These are phyloP conservation scores for Cossypha polioptera DNA, from an alignment of 2,797 vertebrate genomes.

Conservation along the genomic window DNA sequence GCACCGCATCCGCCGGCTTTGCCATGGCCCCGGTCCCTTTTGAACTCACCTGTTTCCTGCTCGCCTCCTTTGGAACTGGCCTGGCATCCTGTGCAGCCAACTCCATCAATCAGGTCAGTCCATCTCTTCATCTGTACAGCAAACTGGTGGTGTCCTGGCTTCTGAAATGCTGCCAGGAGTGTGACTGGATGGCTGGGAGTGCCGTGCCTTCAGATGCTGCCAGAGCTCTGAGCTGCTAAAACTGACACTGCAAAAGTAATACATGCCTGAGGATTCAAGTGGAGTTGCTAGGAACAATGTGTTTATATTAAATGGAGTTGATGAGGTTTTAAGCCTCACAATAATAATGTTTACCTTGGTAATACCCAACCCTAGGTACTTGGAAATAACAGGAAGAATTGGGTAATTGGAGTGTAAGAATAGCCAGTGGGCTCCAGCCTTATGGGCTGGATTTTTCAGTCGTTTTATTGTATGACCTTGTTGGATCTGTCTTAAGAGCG, in stretches of 20 bases:
- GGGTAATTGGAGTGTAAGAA: background rate
- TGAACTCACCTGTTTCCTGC: constrained; percentile 84
- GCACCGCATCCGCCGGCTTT: constrained; percentile 89
- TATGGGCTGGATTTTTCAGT: fast-evolving
- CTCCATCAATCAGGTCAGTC: constrained; percentile 95
- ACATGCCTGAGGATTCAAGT: background rate
- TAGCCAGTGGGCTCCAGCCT: background rate
- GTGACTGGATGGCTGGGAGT: background rate
- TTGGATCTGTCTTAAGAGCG: background rate
- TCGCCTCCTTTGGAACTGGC: constrained; percentile 87
- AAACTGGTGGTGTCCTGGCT: background rate
- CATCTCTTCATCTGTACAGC: background rate
- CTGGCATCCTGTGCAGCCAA: constrained; percentile 93
- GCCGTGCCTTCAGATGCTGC: background rate
- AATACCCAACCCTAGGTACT: background rate
- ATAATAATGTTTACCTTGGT: constrained; percentile 29
- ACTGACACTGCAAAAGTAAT: background rate
- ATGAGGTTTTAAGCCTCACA: constrained; percentile 25
- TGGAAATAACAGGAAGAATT: background rate
- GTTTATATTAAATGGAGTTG: background rate
- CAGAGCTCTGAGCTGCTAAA: background rate
- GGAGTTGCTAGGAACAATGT: background rate
- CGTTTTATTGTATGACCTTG: background rate
- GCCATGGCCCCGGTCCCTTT: constrained; percentile 93
- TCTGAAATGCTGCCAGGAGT: background rate